Base-by-base conservation (phyloP, 2,888 invertebrate species). In the Leptogaster cylindrica region DNA sequence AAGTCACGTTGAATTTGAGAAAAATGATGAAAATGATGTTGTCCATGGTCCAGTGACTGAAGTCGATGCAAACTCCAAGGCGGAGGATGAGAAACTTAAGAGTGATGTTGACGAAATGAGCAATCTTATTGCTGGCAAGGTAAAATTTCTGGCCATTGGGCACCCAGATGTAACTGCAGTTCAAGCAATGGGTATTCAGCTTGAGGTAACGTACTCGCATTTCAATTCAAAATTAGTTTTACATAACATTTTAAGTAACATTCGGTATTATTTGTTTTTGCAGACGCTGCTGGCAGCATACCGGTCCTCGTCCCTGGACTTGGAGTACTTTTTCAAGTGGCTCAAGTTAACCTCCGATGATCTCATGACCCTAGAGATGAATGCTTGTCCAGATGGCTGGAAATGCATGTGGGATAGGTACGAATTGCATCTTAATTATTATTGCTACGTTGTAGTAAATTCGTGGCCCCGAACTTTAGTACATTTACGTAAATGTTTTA, bases 401-500 rank as follows among this genome's bases (percentile, higher is more conserved):
- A 83, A 84, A 74, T 87, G 88, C 78, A 84, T 86, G 76, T 89
- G 89, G 89, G 88, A 89, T 86, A 89, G 88, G 89, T 89, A 89
- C 82, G 84, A 80, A 64, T 64, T 64, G 31, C 46, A 64, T 33
- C 46, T 48, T 64, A 48, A 44, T 48, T 64, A 48, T 64, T 64
- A 64, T 64, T 48, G 14, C 33, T 31, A 48, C 23, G 41, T 36
- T 55, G 61, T 61, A 61, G 61, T 27, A 61, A 44, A 28, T 61
- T 44, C 28, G 41, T 61, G 41, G 61, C 44, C 18, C 31, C 61
- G 28, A 61, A 41, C 8, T 28, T 6, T 25, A 25, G 44, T 44
- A 25, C 27, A 27, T 23, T 28, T 51, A 12, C 25, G 44, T 61
- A 36, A 36, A 55, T 61, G 44, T 61, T 41, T 44, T 27, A 44